phyloP scores from a whole-genome alignment of 2,797 vertebrate genomes.

The Helicolenus hilgendorfi region DNA sequence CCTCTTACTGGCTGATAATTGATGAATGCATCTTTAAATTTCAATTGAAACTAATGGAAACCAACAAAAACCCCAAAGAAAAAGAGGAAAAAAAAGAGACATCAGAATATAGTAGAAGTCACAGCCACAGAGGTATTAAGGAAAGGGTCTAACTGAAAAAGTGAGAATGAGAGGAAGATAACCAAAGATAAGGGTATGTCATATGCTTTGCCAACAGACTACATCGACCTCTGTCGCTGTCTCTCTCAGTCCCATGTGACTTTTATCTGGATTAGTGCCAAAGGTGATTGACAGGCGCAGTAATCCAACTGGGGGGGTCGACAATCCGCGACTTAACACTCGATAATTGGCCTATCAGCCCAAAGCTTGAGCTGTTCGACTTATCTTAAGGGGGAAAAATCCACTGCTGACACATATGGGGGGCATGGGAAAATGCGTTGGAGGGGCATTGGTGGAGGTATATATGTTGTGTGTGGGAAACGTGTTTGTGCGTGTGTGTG shows the following conservation, averaged over 20 bases:
- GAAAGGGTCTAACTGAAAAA: not conserved
- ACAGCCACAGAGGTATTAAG: not conserved
- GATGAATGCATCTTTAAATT: not conserved
- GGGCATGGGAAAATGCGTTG: not conserved
- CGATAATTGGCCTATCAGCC: slow-evolving; percentile 72
- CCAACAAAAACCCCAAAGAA: not conserved
- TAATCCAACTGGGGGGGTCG: slow-evolving; percentile 67
- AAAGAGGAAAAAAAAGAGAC: not conserved
- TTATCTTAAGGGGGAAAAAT: slow-evolving; percentile 40
- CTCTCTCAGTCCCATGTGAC: slow-evolving; percentile 64
- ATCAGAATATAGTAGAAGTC: not conserved
- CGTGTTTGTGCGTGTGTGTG: not conserved
- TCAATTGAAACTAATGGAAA: not conserved
- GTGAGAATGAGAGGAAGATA: not conserved
- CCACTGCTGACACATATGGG: slow-evolving; percentile 53
- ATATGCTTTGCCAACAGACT: not conserved
- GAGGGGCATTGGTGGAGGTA: not conserved
- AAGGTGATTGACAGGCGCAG: slow-evolving; percentile 76
- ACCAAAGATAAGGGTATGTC: slow-evolving; percentile 13
- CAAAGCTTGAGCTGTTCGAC: slow-evolving; percentile 54
- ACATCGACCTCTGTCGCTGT: slow-evolving; percentile 41
- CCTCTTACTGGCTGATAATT: not conserved
- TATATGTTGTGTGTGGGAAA: not conserved
- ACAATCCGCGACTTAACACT: slow-evolving; percentile 63
- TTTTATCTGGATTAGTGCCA: slow-evolving; percentile 82